These are phyloP conservation scores for Drosophila borborema DNA, from an alignment of 2,888 invertebrate genomes.

Conservation along the genomic window DNA sequence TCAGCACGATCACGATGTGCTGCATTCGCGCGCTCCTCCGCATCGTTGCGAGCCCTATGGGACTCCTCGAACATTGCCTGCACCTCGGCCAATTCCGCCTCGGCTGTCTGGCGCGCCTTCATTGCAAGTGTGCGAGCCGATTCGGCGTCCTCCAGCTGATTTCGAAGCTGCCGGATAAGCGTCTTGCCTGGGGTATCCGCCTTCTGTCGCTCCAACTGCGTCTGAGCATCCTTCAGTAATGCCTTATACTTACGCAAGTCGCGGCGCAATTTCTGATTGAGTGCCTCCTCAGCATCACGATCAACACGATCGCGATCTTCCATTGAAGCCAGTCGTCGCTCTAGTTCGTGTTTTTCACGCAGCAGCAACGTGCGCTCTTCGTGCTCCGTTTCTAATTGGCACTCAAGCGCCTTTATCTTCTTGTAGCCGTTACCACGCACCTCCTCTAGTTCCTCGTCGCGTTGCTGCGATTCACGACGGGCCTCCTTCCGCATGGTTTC, in stretches of 20 bases:
- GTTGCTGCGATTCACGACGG: constrained; percentile 93
- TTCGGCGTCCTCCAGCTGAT: constrained; percentile 96
- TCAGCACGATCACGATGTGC: constrained; percentile 93
- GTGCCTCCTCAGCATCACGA: constrained; percentile 89
- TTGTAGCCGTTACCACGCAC: constrained; percentile 95
- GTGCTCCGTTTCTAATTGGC: constrained; percentile 96
- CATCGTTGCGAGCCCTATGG: constrained; percentile 90
- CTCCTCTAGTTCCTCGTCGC: constrained; percentile 97
- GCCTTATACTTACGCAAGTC: constrained; percentile 96
- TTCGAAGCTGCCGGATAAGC: constrained; percentile 91
- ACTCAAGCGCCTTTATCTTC: constrained; percentile 95
- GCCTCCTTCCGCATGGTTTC: constrained; percentile 97
- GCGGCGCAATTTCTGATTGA: constrained; percentile 90
- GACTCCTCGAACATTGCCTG: constrained; percentile 94
- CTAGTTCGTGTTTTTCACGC: constrained; percentile 96
- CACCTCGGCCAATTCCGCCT: constrained; percentile 94
- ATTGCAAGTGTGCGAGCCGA: constrained; percentile 93
- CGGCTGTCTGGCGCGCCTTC: constrained; percentile 94
- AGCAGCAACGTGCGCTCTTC: constrained; percentile 94
- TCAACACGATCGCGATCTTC: constrained; percentile 92
- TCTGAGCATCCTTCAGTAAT: constrained; percentile 95
- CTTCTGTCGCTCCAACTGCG: constrained; percentile 94
- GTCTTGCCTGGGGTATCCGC: constrained; percentile 93
- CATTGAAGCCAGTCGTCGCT: constrained; percentile 92
- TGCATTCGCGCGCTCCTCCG: constrained; percentile 90